Percentiles rank a stretch among this genome's conserved stretches.
phyloP scores from a whole-genome alignment of 2,797 vertebrate genomes.

The Melopsittacus undulatus region DNA sequence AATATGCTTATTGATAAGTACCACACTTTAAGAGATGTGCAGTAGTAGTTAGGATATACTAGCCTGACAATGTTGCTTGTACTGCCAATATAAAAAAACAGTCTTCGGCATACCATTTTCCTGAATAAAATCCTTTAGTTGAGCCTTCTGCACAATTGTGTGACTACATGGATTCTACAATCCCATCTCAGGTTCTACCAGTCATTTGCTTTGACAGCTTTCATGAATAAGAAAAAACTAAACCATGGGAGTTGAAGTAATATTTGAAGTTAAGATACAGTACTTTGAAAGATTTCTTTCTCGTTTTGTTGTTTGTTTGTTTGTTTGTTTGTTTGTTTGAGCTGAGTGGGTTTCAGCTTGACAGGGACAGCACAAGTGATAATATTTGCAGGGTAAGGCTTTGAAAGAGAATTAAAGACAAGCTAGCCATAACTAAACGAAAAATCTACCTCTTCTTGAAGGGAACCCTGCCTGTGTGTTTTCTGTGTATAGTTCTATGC shows the following conservation, averaged over 20 bases:
- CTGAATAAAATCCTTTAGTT: not conserved
- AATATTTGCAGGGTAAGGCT: not conserved
- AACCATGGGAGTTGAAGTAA: not conserved
- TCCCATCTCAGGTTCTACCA: not conserved
- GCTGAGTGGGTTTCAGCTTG: not conserved
- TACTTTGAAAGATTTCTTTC: not conserved
- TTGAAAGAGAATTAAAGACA: not conserved
- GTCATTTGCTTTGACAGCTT: not conserved
- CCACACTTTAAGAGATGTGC: not conserved
- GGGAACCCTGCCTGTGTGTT: not conserved
- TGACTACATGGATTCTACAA: not conserved
- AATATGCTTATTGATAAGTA: not conserved
- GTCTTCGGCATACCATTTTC: not conserved
- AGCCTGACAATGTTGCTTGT: not conserved
- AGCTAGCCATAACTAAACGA: not conserved
- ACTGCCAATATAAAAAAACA: not conserved
- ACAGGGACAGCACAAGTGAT: not conserved
- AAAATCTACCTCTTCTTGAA: not conserved
- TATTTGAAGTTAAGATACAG: not conserved
- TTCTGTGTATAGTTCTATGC: not conserved
- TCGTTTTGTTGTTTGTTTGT: not conserved
- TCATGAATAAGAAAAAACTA: not conserved
- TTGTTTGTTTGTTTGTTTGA: not conserved
- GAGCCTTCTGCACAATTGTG: not conserved
- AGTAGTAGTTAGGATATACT: not conserved